These are phyloP conservation scores for Gallinago solitaria DNA, from an alignment of 2,797 vertebrate genomes.

Conservation along the genomic window DNA sequence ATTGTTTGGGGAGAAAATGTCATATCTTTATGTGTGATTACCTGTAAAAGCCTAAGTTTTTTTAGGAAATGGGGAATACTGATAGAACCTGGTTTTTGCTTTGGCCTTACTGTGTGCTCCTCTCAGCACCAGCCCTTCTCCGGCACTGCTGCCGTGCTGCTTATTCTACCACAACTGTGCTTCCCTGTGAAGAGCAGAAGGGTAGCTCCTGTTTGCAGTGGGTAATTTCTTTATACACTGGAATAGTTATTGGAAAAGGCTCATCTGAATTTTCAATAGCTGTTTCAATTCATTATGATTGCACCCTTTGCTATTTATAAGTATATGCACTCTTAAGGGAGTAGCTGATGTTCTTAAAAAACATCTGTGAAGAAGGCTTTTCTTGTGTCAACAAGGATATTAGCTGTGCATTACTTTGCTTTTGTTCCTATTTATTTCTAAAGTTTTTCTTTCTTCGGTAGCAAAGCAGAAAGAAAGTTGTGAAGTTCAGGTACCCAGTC, in stretches of 20 bases:
- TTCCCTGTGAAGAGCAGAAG: background rate
- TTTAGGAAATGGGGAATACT: background rate
- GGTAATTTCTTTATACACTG: background rate
- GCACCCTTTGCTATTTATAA: background rate
- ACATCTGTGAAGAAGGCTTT: background rate
- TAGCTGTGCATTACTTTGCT: background rate
- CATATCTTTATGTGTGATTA: background rate
- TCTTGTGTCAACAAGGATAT: background rate
- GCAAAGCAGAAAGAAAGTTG: background rate
- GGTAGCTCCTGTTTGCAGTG: background rate
- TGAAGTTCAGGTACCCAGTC: background rate
- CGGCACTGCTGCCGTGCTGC: background rate
- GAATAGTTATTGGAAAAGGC: background rate
- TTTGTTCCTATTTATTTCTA: background rate
- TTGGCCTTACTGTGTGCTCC: accelerated
- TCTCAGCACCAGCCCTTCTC: background rate
- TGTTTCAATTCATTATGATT: background rate
- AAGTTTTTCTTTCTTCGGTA: background rate
- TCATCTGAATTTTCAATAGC: background rate
- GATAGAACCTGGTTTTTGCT: background rate
- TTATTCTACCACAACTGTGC: background rate
- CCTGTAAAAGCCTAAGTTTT: background rate
- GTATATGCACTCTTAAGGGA: background rate
- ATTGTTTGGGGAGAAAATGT: background rate
- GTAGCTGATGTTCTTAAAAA: background rate